Evolutionary conservation across 2,888 invertebrate species (phyloP).

Genomic region (Fragum sueziense): DNA sequence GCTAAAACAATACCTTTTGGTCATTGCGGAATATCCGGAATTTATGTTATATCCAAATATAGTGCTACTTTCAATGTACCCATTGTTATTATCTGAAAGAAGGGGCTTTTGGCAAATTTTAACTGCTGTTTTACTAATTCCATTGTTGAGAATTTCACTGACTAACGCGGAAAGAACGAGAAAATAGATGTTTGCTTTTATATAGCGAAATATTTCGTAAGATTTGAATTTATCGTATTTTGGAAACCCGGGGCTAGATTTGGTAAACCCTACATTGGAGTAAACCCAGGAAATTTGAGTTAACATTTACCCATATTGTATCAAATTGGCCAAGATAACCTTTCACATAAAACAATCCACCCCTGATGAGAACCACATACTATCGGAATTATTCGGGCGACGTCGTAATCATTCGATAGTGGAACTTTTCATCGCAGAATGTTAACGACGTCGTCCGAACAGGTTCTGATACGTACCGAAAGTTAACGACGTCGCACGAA

Average conservation of each 20-base stretch:
- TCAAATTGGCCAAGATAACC: no score
- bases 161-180: constrained; percentile 1
- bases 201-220: constrained; percentile 31
- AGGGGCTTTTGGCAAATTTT: neutral
- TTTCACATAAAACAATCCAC: no score
- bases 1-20: no score
- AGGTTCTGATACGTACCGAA: no score
- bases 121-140: neutral
- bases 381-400: no score
- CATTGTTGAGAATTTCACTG: neutral
- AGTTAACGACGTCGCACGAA: no score
- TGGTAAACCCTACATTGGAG: neutral
- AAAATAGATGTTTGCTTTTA: constrained; percentile 20
- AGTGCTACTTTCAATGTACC: neutral
- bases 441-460: no score
- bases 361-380: no score
- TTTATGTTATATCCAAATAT: neutral
- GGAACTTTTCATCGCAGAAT: no score
- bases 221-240: constrained; percentile 24
- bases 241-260: constrained; percentile 4
- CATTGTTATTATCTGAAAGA: neutral
- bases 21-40: neutral
- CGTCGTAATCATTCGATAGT: no score
- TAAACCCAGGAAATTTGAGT: neutral
- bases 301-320: no score